Percentiles rank a stretch among this genome's conserved stretches.
phyloP scores from a whole-genome alignment of 1,140 invertebrate genomes.

The Calycopis cecrops region DNA sequence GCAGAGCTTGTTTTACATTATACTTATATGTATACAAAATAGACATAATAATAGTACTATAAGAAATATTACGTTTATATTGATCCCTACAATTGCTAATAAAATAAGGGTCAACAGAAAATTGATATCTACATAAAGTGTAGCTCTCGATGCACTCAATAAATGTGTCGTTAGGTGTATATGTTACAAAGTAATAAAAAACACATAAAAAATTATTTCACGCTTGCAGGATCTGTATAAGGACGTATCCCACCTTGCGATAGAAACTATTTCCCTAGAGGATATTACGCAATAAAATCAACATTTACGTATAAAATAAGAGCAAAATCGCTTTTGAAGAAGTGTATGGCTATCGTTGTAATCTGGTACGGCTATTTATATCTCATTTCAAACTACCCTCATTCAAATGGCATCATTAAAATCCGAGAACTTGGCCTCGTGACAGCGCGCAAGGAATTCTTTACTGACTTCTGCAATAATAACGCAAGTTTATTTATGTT shows the following conservation, averaged over 20 bases:
- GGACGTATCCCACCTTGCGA: slow-evolving; percentile 1
- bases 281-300: slow-evolving; percentile 15
- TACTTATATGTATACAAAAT: no score
- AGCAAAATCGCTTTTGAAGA: background rate
- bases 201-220: slow-evolving; percentile 1
- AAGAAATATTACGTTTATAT: no score
- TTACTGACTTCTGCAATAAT: slow-evolving; percentile 29
- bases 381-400: slow-evolving; percentile 47
- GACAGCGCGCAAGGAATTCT: slow-evolving; percentile 27
- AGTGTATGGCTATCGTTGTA: slow-evolving; percentile 9
- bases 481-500: slow-evolving; percentile 35
- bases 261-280: slow-evolving; percentile 4
- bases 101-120: no score
- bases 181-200: slow-evolving; percentile 2
- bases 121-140: no score
- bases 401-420: slow-evolving; percentile 51
- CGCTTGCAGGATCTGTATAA: slow-evolving; percentile 1
- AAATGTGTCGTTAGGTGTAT: background rate
- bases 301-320: slow-evolving; percentile 14
- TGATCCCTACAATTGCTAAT: no score
- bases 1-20: no score
- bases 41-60: no score
- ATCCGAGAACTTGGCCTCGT: slow-evolving; percentile 15
- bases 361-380: slow-evolving; percentile 32
- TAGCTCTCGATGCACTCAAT: background rate